Percentiles rank a stretch among this genome's conserved stretches.
phyloP scores from a whole-genome alignment of 2,888 invertebrate species.

The Perizoma affinitatum region DNA sequence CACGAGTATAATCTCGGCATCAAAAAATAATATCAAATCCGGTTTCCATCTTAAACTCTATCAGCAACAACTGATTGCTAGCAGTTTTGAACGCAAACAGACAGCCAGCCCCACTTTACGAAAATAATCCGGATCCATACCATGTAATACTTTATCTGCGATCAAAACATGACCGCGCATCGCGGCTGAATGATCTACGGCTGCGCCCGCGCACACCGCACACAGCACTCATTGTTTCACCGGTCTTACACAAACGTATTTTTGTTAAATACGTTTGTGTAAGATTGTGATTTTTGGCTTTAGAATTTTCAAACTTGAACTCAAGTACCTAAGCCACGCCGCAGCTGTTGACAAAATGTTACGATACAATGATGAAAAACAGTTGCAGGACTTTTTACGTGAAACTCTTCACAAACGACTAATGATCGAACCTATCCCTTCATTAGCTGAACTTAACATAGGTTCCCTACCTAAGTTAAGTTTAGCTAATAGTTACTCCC shows the following conservation, averaged over 20 bases:
- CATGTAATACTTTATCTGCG: constrained; percentile 7
- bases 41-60: too few species aligned
- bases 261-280: not conserved
- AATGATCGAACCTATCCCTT: too few species aligned
- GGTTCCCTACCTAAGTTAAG: too few species aligned
- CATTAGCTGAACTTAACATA: too few species aligned
- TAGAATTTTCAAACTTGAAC: not conserved
- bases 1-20: too few species aligned
- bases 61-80: not conserved
- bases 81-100: not conserved
- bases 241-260: not conserved
- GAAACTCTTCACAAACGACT: too few species aligned
- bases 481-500: too few species aligned
- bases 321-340: too few species aligned
- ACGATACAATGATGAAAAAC: too few species aligned
- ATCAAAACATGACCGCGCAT: constrained; percentile 15
- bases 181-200: constrained; percentile 6
- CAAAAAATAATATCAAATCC: too few species aligned
- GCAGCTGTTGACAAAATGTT: too few species aligned
- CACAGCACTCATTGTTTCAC: not conserved
- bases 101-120: not conserved
- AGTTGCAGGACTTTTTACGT: too few species aligned
- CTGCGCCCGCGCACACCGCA: not conserved
- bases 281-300: not conserved
- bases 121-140: not conserved